Base-by-base conservation (phyloP, 2,888 invertebrate species). In the Calameuta filiformis region DNA sequence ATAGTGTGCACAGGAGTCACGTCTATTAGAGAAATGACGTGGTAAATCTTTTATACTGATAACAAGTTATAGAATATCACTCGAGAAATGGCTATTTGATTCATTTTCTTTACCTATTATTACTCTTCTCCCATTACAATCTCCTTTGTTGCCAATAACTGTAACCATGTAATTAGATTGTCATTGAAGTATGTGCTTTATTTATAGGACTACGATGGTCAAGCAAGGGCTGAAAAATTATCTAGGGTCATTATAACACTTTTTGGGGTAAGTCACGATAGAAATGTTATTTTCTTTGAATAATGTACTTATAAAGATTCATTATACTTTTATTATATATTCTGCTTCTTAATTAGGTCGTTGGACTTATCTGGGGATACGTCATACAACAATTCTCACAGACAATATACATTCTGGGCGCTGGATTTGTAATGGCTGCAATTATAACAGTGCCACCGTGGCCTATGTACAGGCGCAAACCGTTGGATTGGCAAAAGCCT, bases 341-440 rank as follows among this genome's bases (percentile, higher is more conserved):
- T 74, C 1, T 76, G 34, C 12, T 76, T 79, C 80, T 80, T 80
- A 83, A 89, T 69, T 87, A 94, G 94, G 92, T 95, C 82, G 97
- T 98, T 77, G 98, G 98, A 12, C 94, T 98, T 78, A 93, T 96
- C 77, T 98, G 97, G 96, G 98, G 98, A 69, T 98, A 97, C 87
- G 94, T 97, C 75, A 97, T 98, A 83, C 98, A 98, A 91, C 98
- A 98, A 91, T 98, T 98, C 90, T 98, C 98, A 0, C 97, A 98
- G 91, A 98, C 98, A 1, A 97, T 98, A 40, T 98, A 97, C 88
- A 97, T 98, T 88, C 93, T 98, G 75, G 97, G 97, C 56, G 98
- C 97, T 86, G 98, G 98, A 81, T 98, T 98, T 89, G 93, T 96
- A 1, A 92, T 98, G 81, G 97, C 98, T 73, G 95, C 97, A 69